phyloP scores from a whole-genome alignment of 2,888 invertebrate species.

The Drosophila paracracens region DNA sequence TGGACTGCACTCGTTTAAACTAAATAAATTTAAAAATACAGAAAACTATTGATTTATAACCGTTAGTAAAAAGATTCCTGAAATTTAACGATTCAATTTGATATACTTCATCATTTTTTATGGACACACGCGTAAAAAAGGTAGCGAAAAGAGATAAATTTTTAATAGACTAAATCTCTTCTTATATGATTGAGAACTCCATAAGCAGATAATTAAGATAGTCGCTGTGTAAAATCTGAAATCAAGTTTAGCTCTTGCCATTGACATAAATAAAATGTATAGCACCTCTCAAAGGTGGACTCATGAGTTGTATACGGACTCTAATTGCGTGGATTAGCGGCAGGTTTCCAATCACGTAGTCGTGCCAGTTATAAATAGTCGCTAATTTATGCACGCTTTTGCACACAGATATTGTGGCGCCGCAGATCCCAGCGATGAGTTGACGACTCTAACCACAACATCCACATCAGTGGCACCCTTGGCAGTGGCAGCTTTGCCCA shows the following conservation, averaged over 20 bases:
- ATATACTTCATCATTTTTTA: background rate
- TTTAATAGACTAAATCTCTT: background rate
- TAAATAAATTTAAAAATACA: background rate
- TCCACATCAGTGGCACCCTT: background rate
- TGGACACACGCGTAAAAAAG: background rate
- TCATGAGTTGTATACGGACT: background rate
- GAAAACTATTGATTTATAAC: background rate
- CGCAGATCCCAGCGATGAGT: slow-evolving; percentile 2
- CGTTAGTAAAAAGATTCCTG: background rate
- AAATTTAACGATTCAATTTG: background rate
- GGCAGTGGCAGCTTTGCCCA: background rate
- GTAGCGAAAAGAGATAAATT: background rate
- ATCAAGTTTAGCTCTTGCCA: background rate
- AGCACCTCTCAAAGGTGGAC: slow-evolving; percentile 37
- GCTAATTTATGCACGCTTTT: background rate
- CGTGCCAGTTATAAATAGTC: slow-evolving; percentile 1
- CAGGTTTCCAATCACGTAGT: background rate
- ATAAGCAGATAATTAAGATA: background rate
- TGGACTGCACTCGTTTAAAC: background rate
- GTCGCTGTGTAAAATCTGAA: background rate
- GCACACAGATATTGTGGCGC: slow-evolving; percentile 15
- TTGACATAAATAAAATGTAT: background rate
- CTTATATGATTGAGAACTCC: background rate
- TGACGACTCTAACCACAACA: background rate
- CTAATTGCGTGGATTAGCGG: slow-evolving; percentile 34